These are phyloP conservation scores for Spilosoma lubricipeda DNA, from an alignment of 2,888 invertebrate genomes.

Conservation along the genomic window DNA sequence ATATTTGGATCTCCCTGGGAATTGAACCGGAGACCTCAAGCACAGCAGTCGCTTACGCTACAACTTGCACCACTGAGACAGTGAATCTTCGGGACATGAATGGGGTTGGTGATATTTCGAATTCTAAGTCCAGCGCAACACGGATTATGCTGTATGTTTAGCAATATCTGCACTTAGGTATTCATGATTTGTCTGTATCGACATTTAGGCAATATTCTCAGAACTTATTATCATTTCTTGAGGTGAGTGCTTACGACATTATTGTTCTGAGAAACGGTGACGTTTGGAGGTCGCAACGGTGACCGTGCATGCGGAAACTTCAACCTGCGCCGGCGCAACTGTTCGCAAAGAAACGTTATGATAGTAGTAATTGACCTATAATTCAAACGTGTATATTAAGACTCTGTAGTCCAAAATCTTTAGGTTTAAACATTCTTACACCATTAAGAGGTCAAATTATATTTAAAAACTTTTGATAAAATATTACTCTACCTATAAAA, in stretches of 20 bases:
- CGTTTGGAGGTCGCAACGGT: constrained; percentile 48
- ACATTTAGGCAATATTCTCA: constrained; percentile 42
- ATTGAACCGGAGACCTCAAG: too few species aligned
- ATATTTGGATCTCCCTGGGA: too few species aligned
- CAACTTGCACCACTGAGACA: too few species aligned
- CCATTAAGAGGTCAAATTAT: not conserved
- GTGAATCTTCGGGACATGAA: too few species aligned
- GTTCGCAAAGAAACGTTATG: not conserved
- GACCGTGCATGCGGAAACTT: constrained; percentile 29
- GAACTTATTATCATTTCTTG: constrained; percentile 42
- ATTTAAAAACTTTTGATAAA: not conserved
- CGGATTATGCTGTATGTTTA: not conserved
- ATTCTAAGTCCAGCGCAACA: too few species aligned
- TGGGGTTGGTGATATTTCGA: not conserved
- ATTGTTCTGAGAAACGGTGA: constrained; percentile 46
- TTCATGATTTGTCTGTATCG: constrained; percentile 29
- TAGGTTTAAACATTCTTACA: not conserved
- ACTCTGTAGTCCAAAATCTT: not conserved
- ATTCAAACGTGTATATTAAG: not conserved
- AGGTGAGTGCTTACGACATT: constrained; percentile 45
- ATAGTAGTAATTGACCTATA: not conserved
- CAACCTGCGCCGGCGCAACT: constrained; percentile 28
- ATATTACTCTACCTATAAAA: too few species aligned
- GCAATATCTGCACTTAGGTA: constrained; percentile 13
- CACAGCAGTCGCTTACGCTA: too few species aligned